Percentiles rank a stretch among this genome's conserved stretches.
Conservation (phyloP, 2,113 vertebrate species). For the Aleadryas rufinucha region DNA sequence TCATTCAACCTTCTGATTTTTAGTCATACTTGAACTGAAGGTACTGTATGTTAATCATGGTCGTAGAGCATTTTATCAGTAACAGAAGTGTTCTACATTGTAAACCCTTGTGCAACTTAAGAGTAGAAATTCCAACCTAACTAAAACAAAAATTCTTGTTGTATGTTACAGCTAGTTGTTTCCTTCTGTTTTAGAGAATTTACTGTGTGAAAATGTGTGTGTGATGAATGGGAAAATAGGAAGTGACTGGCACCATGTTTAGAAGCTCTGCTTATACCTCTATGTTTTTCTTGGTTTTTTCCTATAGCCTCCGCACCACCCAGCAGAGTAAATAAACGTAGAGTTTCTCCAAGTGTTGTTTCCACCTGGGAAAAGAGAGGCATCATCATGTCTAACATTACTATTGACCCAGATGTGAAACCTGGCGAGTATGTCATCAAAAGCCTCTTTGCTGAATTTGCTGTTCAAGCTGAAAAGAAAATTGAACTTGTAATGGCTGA, state of each 20-base stretch:
- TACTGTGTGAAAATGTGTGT: not conserved
- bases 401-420: conserved; percentile 97
- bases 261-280: not conserved
- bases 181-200: not conserved
- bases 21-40: not conserved
- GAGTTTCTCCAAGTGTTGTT: conserved; percentile 70
- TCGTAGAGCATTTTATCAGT: not conserved
- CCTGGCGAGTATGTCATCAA: conserved; percentile 99
- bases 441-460: conserved; percentile 98
- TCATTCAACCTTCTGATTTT: not conserved
- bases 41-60: not conserved
- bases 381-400: conserved; percentile 95
- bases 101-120: not conserved
- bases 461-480: conserved; percentile 98
- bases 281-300: not conserved
- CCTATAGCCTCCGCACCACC: conserved; percentile 84
- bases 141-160: not conserved
- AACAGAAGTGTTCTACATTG: not conserved
- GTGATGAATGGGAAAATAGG: not conserved
- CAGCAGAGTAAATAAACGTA: conserved; percentile 83
- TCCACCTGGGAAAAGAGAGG: conserved; percentile 77
- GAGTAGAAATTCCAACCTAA: not conserved
- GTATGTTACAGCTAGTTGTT: not conserved
- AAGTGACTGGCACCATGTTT: not conserved
- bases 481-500: conserved; percentile 99